Percentiles rank a stretch among this genome's conserved stretches.
phyloP scores from a whole-genome alignment of 30 jellyfish, hydroid and myxozoan genomes.

The Chrysaora quinquecirrha region DNA sequence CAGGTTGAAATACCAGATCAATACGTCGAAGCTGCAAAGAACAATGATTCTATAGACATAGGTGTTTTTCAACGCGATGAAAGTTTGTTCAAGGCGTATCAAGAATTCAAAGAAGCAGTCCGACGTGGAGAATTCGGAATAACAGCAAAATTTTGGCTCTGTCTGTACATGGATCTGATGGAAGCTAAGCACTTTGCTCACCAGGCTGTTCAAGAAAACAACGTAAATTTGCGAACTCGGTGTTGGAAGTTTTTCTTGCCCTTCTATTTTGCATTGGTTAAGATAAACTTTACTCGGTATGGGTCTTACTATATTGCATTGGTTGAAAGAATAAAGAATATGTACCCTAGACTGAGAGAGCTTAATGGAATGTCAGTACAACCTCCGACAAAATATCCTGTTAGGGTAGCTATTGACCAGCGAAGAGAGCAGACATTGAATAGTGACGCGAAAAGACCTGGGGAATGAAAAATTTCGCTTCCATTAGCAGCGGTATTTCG shows the following conservation, averaged over 20 bases:
- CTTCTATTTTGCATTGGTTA: not conserved
- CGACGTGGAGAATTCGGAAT: conserved; percentile 1
- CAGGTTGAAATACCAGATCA: not conserved
- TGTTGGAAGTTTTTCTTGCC: conserved; percentile 8
- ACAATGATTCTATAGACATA: not conserved
- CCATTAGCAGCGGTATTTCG: conserved; percentile 1
- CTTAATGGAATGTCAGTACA: not conserved
- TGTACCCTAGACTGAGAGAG: conserved; percentile 13
- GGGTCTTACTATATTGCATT: conserved; percentile 6
- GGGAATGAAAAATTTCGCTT: conserved; percentile 32
- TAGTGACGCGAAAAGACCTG: conserved; percentile 30
- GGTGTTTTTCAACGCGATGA: not conserved
- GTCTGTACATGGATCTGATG: not conserved
- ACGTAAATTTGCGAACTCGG: not conserved
- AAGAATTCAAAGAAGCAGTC: not conserved
- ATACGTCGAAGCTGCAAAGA: not conserved
- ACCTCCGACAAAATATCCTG: not conserved
- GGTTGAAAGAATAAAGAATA: not conserved
- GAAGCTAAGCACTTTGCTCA: not conserved
- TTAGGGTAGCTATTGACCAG: conserved; percentile 3
- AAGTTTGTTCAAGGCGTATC: not conserved
- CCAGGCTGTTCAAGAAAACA: not conserved
- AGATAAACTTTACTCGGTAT: conserved; percentile 14
- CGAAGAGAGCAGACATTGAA: not conserved
- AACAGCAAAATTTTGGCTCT: not conserved